phyloP scores from a whole-genome alignment of 2,888 invertebrate species.

The Tenthredo distinguenda region DNA sequence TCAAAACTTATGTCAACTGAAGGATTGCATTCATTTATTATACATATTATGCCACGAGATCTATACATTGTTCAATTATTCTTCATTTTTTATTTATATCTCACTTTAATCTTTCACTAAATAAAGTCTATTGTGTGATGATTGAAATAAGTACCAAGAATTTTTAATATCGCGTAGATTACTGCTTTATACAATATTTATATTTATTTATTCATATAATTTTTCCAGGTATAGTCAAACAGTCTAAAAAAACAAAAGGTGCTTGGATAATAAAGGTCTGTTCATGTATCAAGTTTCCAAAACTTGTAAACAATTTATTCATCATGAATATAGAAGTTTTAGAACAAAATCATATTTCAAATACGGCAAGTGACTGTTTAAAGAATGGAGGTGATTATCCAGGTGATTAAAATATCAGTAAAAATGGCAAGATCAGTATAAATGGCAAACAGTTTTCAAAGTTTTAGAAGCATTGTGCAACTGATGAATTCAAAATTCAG shows the following conservation, averaged over 20 bases:
- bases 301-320: neutral
- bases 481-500: neutral
- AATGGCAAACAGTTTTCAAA: neutral
- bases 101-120: neutral
- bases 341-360: slow-evolving; percentile 5
- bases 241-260: neutral
- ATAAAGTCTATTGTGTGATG: neutral
- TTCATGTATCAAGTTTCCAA: neutral
- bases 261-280: neutral
- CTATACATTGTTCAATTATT: neutral
- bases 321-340: neutral
- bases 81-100: neutral
- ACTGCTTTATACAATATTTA: neutral
- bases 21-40: neutral
- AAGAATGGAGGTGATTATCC: neutral
- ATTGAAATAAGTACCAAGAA: neutral
- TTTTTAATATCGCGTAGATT: neutral
- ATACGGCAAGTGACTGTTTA: neutral
- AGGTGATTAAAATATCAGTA: neutral
- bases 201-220: neutral
- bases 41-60: neutral
- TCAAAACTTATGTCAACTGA: neutral
- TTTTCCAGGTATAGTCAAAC: neutral
- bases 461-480: neutral
- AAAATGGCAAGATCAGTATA: neutral